Percentiles rank a stretch among this genome's conserved stretches.
These are phyloP conservation scores for Zosterops japonicus DNA, from an alignment of 2,113 vertebrate genomes.

Conservation along the genomic window DNA sequence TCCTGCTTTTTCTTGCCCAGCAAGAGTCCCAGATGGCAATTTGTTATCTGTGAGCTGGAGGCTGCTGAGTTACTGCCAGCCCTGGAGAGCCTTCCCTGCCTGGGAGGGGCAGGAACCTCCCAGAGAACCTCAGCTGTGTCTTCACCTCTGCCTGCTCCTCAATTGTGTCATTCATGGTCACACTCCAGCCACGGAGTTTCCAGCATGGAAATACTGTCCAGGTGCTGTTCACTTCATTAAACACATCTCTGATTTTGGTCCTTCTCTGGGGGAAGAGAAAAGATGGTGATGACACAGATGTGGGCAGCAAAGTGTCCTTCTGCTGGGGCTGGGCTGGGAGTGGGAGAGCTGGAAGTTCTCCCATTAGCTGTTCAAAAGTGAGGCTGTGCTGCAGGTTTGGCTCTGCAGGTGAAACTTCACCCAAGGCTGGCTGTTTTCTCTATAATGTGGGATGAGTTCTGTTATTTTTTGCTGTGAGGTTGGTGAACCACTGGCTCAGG, in stretches of 20 bases:
- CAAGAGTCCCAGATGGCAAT: background rate
- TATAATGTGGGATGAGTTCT: too few species aligned
- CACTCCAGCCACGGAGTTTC: fast-evolving
- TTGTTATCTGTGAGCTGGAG: background rate
- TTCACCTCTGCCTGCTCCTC: background rate
- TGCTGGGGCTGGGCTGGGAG: background rate
- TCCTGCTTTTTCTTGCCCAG: background rate
- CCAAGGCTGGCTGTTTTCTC: background rate
- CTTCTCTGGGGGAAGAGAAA: background rate
- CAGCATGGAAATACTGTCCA: background rate
- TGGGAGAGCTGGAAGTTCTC: background rate
- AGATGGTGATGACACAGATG: fast-evolving
- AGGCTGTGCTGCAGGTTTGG: background rate
- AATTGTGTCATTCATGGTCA: fast-evolving
- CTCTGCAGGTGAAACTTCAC: background rate
- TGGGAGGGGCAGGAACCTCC: background rate
- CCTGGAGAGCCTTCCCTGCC: background rate
- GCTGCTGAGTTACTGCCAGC: background rate
- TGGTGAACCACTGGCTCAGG: background rate
- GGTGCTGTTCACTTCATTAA: background rate
- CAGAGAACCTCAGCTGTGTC: background rate
- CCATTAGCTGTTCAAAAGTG: background rate
- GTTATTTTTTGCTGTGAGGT: background rate
- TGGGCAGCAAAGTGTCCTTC: background rate
- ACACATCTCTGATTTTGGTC: background rate